Base-by-base conservation (phyloP, 2,888 invertebrate genomes). In the Patella caerulea region DNA sequence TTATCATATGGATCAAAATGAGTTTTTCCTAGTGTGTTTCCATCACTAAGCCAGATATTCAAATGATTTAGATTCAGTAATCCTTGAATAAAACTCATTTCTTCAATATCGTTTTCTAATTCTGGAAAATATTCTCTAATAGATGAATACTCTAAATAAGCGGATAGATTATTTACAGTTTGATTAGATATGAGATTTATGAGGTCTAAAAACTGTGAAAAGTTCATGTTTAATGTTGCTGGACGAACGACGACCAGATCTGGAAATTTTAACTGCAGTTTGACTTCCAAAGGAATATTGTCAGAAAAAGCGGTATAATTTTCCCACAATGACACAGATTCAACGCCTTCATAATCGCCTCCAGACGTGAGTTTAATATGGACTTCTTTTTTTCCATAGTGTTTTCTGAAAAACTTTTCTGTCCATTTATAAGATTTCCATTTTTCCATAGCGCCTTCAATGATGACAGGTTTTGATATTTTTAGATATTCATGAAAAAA, bases 1-100 rank as follows among this genome's bases (percentile, higher is more conserved):
- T 91, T 91, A 80, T 91, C 91, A 84, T 86, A 91, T 45, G 89
- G 88, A 79, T 91, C 91, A 85, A 91, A 90, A 80, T 91, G 91
- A 29, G 90, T 83, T 82, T 89, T 89, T 75, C 91, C 91, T n/a
- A 91, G 79, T 5, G 91, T 91, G 76, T 90, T 89, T 9, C 91
- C 91, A 87, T 91, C 90, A 86, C 91, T 91, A 15, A 91, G 83
- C 91, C 91, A 91, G n/a, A 91, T 87, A 76, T 91, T 91, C 2
- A 85, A 78, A 76, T 89, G 88, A 70, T 84, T 79, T 71, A 86
- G 74, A 15, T 84, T 80, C 24, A 90, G 74, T 7, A 86, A 53
- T 24, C 81, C 79, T 71, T 81, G 77, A n/a, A 88, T 81, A 81
- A 90, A 90, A 14, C 78, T 81, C 82, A 88, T 83, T 79, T 90